Evolutionary conservation across 2,113 vertebrate genomes (phyloP), one percentile per base, ranked within the genome.

Genomic region (Nycticebus coucang): DNA sequence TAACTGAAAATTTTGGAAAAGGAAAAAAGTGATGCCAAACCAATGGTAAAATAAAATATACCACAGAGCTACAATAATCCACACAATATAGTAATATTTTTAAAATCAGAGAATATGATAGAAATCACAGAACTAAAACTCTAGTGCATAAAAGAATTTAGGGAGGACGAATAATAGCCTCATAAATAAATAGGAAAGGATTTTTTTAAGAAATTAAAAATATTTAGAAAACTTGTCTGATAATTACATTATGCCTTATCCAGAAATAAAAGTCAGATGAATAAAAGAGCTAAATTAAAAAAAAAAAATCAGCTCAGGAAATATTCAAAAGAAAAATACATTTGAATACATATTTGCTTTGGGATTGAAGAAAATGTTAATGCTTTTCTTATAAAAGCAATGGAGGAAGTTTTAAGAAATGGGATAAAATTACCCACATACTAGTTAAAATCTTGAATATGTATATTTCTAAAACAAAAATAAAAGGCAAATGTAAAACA

Each of bases 371-470:
- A 86, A 81, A 88, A 74, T 18, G 18, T 59, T 24, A 17, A 35
- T 28, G 18, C 55, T 68, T 92, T 86, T 75, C 72, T 92, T n/a
- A 21, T 81, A 75, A 90, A 96, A 86, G 4, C 21, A 86, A 69
- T 62, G 18, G 30, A 87, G 21, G 18, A 81, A 57, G 17, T 93
- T 68, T 93, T 26, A 37, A 84, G 21, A 89, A 93, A 5, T 45
- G n/a, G 24, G 30, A 83, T 89, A 89, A 89, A n/a, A 89, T 84
- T 75, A 24, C 19, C 35, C 35, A 72, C 18, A 14, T 78, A 62
- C 37, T 30, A 69, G 69, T 57, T 64, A 78, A 88, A 88, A 88
- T 89, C 8, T 37, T 74, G 1, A 7, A 79, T 33, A 3, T 37
- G 21, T 78, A 77, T 50, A 30, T 85, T 89, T 79, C 74, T 84